These are phyloP conservation scores for Agonum fuliginosum DNA, from an alignment of 2,888 invertebrate genomes.

Conservation along the genomic window DNA sequence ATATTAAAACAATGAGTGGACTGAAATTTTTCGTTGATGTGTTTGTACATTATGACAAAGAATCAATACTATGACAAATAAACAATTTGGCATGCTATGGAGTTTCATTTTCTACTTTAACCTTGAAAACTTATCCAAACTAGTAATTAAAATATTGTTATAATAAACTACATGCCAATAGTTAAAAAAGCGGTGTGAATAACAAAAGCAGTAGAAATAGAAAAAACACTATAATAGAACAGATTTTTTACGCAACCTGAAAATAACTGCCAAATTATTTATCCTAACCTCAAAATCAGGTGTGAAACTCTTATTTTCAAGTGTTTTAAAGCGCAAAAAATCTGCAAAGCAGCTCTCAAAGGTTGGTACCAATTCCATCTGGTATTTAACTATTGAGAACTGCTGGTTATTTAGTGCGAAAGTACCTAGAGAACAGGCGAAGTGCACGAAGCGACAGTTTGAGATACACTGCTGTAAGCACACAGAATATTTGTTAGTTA, in stretches of 20 bases:
- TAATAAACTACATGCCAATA: constrained; percentile 5
- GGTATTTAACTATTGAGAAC: constrained; percentile 56
- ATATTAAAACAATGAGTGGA: constrained; percentile 10
- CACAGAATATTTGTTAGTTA: constrained; percentile 58
- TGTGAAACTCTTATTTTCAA: background rate
- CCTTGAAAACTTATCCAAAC: background rate
- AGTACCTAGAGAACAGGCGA: constrained; percentile 60
- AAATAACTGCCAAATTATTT: too few species aligned
- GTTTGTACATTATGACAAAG: constrained; percentile 25
- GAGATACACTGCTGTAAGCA: constrained; percentile 60
- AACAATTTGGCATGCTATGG: constrained; percentile 10
- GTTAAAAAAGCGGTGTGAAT: constrained; percentile 13
- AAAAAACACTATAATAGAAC: background rate
- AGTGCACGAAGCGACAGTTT: constrained; percentile 60
- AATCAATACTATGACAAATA: constrained; percentile 13
- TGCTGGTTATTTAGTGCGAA: constrained; percentile 58
- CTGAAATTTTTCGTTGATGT: background rate
- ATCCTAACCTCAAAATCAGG: background rate
- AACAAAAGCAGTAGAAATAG: constrained; percentile 22
- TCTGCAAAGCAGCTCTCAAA: constrained; percentile 31
- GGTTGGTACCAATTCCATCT: background rate
- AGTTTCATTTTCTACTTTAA: background rate
- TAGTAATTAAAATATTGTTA: constrained; percentile 16
- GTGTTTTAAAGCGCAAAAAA: background rate
- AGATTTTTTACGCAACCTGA: background rate